A percentile compares a stretch with the other conserved stretches of the same genome.
Conservation (phyloP, 2,888 invertebrate species). For the Lamproptera curius region DNA sequence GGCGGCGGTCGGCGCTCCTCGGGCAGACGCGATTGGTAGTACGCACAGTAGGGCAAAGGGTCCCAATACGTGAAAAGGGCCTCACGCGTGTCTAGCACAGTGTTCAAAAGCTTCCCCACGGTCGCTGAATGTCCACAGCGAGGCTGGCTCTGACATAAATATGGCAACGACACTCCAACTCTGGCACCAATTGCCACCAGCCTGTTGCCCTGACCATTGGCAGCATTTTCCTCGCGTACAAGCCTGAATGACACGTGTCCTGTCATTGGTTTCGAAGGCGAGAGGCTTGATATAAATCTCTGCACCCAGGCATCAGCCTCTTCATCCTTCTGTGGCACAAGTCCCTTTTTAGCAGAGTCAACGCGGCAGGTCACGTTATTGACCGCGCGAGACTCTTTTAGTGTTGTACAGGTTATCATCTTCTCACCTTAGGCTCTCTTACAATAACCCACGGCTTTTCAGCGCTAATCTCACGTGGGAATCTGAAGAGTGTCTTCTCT, state of each 20-base stretch:
- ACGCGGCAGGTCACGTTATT: conserved; percentile 89
- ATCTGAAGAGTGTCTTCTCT: conserved; percentile 80
- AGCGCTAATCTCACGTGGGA: conserved; percentile 84
- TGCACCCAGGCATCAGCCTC: conserved; percentile 86
- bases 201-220: conserved; percentile 57
- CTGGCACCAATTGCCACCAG: conserved; percentile 80
- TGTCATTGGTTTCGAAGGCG: conserved; percentile 82
- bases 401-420: conserved; percentile 88
- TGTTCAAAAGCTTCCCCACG: conserved; percentile 80
- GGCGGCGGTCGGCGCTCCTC: conserved; percentile 64
- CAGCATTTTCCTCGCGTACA: conserved; percentile 77
- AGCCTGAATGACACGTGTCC: conserved; percentile 89
- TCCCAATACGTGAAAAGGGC: conserved; percentile 91
- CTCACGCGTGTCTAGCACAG: conserved; percentile 86
- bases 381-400: conserved; percentile 87
- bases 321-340: conserved; percentile 82
- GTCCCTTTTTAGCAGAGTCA: conserved; percentile 80
- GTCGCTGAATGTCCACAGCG: conserved; percentile 81
- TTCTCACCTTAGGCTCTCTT: conserved; percentile 85
- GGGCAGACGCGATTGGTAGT: conserved; percentile 89
- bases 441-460: conserved; percentile 88
- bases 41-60: conserved; percentile 90
- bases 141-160: conserved; percentile 85
- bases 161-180: conserved; percentile 88
- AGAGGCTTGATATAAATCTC: conserved; percentile 82